These are phyloP conservation scores for human DNA, from an alignment of 2,113 vertebrate species.

Conservation along the genomic window DNA sequence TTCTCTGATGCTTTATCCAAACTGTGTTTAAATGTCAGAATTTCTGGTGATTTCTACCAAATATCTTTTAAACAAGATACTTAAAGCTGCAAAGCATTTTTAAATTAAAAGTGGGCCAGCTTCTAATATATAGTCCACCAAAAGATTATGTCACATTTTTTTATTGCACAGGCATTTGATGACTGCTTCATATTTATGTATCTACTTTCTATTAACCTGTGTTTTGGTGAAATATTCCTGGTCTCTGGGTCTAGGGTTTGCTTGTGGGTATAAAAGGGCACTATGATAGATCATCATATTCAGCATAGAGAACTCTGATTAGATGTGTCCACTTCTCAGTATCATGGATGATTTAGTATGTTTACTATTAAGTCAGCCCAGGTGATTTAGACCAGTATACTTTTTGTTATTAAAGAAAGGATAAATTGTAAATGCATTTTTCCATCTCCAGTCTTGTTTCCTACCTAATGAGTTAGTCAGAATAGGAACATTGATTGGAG, in stretches of 20 bases:
- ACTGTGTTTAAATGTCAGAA: not conserved
- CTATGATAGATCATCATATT: not conserved
- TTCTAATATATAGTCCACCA: not conserved
- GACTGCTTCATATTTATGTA: not conserved
- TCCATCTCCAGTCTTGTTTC: not conserved
- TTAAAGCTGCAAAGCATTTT: not conserved
- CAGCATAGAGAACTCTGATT: not conserved
- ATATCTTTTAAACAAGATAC: slow-evolving; percentile 18
- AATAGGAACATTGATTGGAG: not conserved
- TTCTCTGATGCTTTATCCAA: not conserved
- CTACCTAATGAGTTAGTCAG: not conserved
- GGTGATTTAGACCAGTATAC: not conserved
- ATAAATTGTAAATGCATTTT: not conserved
- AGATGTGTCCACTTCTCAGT: not conserved
- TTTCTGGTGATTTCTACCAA: slow-evolving; percentile 1
- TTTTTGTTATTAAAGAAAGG: slow-evolving; percentile 44
- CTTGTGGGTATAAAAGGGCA: not conserved
- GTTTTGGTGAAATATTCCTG: not conserved
- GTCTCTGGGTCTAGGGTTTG: not conserved
- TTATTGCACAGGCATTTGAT: not conserved
- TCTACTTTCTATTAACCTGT: not conserved
- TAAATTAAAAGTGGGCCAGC: not conserved
- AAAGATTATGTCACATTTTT: slow-evolving; percentile 20
- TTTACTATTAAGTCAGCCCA: not conserved
- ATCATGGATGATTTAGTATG: not conserved